These are phyloP conservation scores for Eupristina koningsbergeri DNA, from an alignment of 1,140 invertebrate genomes.

Conservation along the genomic window DNA sequence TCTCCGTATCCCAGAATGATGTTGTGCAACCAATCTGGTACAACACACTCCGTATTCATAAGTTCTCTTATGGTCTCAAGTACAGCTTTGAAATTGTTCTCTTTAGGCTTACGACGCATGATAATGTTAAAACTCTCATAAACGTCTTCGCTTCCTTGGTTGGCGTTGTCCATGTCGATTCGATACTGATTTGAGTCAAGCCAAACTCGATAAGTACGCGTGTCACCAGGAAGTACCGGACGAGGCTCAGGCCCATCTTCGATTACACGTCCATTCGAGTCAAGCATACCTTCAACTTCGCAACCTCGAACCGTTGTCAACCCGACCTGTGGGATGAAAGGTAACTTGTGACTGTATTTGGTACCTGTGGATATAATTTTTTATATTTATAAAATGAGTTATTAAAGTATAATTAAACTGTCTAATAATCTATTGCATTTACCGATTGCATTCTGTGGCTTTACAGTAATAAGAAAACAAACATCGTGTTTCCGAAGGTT, in stretches of 20 bases:
- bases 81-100: constrained; percentile 99
- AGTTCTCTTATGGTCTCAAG: constrained; percentile 97
- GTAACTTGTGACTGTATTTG: constrained; percentile 85
- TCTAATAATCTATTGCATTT: constrained; percentile 49
- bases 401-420: no score
- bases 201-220: constrained; percentile 93
- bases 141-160: constrained; percentile 84
- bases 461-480: constrained; percentile 94
- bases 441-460: constrained; percentile 88
- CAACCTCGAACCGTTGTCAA: constrained; percentile 95
- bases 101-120: constrained; percentile 97
- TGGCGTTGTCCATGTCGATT: constrained; percentile 89
- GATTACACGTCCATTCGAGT: constrained; percentile 94
- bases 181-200: constrained; percentile 97
- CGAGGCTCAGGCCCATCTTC: constrained; percentile 96
- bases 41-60: constrained; percentile 99
- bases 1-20: constrained; percentile 98
- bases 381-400: no score
- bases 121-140: constrained; percentile 99
- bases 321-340: constrained; percentile 93
- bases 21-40: constrained; percentile 98
- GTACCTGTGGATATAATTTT: constrained; percentile 76
- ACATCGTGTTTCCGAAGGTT: constrained; percentile 97
- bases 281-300: constrained; percentile 99
- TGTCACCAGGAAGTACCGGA: constrained; percentile 89